Conservation (phyloP, 1,140 invertebrate genomes). For the Cardiocondyla obscurior region DNA sequence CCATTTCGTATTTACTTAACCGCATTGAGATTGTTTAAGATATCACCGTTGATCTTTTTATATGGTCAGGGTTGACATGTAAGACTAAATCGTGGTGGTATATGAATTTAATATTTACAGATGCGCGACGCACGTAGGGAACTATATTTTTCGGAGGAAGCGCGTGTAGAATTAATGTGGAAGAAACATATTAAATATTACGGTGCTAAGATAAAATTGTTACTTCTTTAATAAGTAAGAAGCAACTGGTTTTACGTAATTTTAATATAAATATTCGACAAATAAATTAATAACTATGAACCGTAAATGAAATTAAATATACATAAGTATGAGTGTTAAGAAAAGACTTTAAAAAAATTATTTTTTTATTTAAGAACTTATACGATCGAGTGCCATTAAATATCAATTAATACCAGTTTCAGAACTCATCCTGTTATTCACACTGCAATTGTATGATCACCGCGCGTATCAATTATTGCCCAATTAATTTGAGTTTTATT, state of each 20-base stretch:
- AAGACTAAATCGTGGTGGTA: constrained; percentile 39
- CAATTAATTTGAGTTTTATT: constrained; percentile 50
- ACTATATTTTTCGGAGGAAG: neutral
- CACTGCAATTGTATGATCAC: constrained; percentile 39
- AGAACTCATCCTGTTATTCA: neutral
- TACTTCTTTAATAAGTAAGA: neutral
- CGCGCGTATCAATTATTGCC: constrained; percentile 26
- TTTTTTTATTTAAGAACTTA: neutral
- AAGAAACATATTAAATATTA: neutral
- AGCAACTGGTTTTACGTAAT: neutral
- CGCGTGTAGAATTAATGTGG: neutral
- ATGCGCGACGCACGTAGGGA: neutral
- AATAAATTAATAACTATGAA: neutral
- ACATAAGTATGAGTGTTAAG: too few species aligned
- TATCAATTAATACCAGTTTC: neutral
- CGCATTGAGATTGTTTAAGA: constrained; percentile 41
- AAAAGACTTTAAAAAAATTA: neutral
- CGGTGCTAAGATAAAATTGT: neutral
- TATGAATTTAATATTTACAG: constrained; percentile 5
- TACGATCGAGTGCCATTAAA: neutral
- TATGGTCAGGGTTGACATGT: constrained; percentile 45
- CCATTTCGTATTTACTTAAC: constrained; percentile 59
- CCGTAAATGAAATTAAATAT: neutral
- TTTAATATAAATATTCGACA: neutral
- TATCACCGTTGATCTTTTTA: constrained; percentile 43